A percentile compares a stretch with the other conserved stretches of the same genome.
Evolutionary conservation across 1,140 invertebrate genomes (phyloP).

Genomic region (Zaprionus taronus): DNA sequence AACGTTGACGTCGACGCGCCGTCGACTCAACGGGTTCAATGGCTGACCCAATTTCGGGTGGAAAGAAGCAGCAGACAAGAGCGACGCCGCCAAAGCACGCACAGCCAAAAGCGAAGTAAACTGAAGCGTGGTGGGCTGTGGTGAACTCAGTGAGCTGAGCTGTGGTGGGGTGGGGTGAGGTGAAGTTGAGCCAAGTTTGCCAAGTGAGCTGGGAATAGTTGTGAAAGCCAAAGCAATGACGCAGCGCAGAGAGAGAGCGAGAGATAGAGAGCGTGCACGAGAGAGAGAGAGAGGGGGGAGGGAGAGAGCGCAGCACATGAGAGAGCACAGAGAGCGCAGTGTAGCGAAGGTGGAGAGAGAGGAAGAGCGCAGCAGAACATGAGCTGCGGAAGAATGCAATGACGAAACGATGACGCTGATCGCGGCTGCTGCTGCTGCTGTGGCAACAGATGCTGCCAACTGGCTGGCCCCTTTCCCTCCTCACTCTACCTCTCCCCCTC

Average conservation of each 20-base stretch:
- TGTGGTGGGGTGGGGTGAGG: background rate
- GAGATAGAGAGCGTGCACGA: background rate
- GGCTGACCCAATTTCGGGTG: slow-evolving; percentile 78
- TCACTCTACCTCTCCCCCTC: slow-evolving; percentile 18
- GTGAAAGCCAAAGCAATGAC: slow-evolving; percentile 61
- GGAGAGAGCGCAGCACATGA: slow-evolving; percentile 34
- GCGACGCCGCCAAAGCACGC: background rate
- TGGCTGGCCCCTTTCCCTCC: background rate
- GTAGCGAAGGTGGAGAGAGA: background rate
- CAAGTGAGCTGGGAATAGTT: slow-evolving; percentile 63
- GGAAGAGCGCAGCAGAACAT: slow-evolving; percentile 50
- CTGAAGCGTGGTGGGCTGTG: slow-evolving; percentile 31
- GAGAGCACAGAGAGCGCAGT: background rate
- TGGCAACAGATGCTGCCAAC: slow-evolving; percentile 6
- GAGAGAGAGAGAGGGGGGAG: slow-evolving; percentile 2
- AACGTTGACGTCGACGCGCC: slow-evolving; percentile 22
- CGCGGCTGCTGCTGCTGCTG: slow-evolving; percentile 18
- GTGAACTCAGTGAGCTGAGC: slow-evolving; percentile 16
- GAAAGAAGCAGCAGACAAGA: slow-evolving; percentile 35
- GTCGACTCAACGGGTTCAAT: slow-evolving; percentile 79
- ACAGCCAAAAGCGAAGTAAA: slow-evolving; percentile 16
- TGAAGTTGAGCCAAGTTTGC: slow-evolving; percentile 29
- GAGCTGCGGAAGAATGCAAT: slow-evolving; percentile 39
- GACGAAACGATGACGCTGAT: slow-evolving; percentile 21
- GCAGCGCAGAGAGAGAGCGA: slow-evolving; percentile 16